Conservation (phyloP, 1,140 invertebrate genomes). For the Varroa destructor region DNA sequence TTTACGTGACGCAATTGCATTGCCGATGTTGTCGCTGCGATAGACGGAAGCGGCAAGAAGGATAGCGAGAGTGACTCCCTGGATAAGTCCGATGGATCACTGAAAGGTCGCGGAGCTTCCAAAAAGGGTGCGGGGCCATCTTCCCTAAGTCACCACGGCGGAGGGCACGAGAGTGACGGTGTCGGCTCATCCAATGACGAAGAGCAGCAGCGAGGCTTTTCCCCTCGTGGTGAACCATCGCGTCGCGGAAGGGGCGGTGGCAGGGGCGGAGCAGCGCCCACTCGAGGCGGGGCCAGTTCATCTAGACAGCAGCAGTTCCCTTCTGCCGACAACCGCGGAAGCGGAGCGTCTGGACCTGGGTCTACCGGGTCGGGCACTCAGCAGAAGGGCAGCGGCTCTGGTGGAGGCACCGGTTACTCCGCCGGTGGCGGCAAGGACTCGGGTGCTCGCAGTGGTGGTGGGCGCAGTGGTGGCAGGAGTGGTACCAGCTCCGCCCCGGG, state of each 20-base stretch:
- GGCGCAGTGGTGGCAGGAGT: constrained; percentile 1
- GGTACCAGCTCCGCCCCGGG: not conserved
- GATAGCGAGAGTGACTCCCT: too few species aligned
- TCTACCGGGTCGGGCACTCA: constrained; percentile 7
- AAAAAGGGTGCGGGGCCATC: too few species aligned
- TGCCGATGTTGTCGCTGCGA: too few species aligned
- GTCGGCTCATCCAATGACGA: constrained; percentile 13
- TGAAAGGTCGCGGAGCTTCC: too few species aligned
- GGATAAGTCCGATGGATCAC: too few species aligned
- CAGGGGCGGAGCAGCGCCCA: not conserved
- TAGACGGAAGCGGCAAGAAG: too few species aligned
- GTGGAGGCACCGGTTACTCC: not conserved
- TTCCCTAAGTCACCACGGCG: too few species aligned
- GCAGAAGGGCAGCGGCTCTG: constrained; percentile 16
- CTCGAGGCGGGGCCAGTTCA: too few species aligned
- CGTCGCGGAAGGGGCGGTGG: constrained; percentile 14
- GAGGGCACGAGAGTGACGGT: constrained; percentile 18
- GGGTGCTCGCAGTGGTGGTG: not conserved
- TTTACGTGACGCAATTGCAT: too few species aligned
- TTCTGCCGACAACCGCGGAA: not conserved
- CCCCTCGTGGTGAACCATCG: constrained; percentile 15
- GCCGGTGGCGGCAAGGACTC: not conserved
- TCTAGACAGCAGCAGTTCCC: too few species aligned
- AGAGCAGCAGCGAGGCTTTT: constrained; percentile 26
- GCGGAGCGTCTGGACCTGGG: not conserved